Evolutionary conservation across 2,797 vertebrate genomes (phyloP).

Genomic region (Amblyopsis hoosieri): DNA sequence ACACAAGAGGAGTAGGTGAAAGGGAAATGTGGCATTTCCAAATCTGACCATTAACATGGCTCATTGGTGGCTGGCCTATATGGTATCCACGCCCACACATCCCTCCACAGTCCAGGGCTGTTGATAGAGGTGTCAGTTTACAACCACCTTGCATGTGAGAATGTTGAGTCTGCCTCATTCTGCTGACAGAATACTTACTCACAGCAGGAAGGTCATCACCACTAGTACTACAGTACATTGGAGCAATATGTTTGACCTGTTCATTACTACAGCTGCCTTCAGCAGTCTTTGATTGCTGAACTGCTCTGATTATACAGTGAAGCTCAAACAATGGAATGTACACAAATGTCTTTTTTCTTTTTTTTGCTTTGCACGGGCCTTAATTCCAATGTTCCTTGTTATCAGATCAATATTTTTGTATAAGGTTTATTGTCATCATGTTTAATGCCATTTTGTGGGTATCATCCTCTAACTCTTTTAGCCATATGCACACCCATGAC

Average conservation of each 20-base stretch:
- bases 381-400: slow-evolving; percentile 5
- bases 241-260: slow-evolving; percentile 18
- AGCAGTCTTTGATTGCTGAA: background rate
- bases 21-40: slow-evolving; percentile 12
- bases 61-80: slow-evolving; percentile 15
- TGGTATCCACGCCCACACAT: slow-evolving; percentile 1
- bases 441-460: background rate
- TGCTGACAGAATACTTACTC: slow-evolving; percentile 50
- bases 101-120: slow-evolving; percentile 28
- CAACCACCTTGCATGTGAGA: slow-evolving; percentile 43
- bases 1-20: slow-evolving; percentile 13
- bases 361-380: slow-evolving; percentile 33
- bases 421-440: background rate
- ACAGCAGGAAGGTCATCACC: slow-evolving; percentile 51
- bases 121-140: slow-evolving; percentile 52
- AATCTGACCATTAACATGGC: slow-evolving; percentile 15
- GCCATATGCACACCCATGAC: slow-evolving; percentile 6
- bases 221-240: slow-evolving; percentile 18
- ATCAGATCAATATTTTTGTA: slow-evolving; percentile 20
- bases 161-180: slow-evolving; percentile 33
- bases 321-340: too few species aligned
- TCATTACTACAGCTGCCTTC: slow-evolving; percentile 10
- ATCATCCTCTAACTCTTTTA: background rate
- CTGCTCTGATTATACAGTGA: too few species aligned
- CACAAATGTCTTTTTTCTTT: background rate